phyloP scores from a whole-genome alignment of 2,797 vertebrate genomes.

The Liparis tanakae region DNA sequence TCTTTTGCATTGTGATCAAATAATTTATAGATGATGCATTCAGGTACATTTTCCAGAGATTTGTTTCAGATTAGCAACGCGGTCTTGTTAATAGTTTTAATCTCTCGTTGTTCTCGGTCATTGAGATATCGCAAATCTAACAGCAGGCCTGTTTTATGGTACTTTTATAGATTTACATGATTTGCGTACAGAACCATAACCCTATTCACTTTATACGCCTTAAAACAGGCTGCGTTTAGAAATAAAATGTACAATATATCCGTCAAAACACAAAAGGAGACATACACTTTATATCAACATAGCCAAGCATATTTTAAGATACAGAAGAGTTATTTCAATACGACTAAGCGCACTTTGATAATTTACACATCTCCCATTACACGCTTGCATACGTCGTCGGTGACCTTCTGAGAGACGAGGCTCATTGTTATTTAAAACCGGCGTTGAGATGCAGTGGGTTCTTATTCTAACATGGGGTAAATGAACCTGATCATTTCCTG shows the following conservation, averaged over 20 bases:
- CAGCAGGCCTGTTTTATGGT: background rate
- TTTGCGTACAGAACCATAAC: too few species aligned
- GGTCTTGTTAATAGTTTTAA: background rate
- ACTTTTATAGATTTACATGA: background rate
- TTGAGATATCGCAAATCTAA: background rate
- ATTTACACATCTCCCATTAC: slow-evolving; percentile 1
- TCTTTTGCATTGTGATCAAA: background rate
- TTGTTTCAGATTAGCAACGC: background rate
- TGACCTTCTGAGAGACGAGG: slow-evolving; percentile 6
- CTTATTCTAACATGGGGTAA: background rate
- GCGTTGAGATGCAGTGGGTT: background rate
- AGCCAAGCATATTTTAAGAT: background rate
- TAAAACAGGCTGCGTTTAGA: background rate
- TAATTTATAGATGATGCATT: background rate
- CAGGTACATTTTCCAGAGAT: background rate
- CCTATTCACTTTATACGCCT: background rate
- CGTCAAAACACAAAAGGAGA: background rate
- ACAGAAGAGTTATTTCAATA: background rate
- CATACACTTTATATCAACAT: too few species aligned
- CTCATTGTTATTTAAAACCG: background rate
- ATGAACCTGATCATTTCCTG: background rate
- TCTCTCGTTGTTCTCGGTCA: background rate
- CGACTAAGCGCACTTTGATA: slow-evolving; percentile 13
- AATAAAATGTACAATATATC: background rate
- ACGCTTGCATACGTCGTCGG: slow-evolving; percentile 13